Evolutionary conservation across 2,888 invertebrate species (phyloP), one percentile per base, ranked within the genome.

Genomic region (Mactromeris polynyma): DNA sequence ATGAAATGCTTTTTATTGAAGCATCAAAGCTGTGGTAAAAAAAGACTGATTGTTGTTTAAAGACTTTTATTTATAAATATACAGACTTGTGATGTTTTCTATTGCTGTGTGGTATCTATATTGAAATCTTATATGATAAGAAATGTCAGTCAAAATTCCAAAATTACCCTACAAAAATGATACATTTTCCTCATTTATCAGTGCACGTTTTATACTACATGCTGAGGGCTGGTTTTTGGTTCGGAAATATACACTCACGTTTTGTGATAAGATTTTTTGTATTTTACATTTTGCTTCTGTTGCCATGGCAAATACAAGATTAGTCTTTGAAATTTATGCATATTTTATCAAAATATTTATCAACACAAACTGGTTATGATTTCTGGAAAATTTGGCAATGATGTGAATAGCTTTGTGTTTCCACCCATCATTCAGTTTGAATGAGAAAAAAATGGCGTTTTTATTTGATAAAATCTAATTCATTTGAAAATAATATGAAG

Each of bases 251-350:
- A 90, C 84, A 85, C 90, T 86, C 79, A 64, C 46, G 73, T 82
- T 40, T 36, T 31, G 36, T 84, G 91, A 92, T 92, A 92, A 90
- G 90, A 36, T 51, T 81, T 64, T 89, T 89, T 85, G 89, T 87
- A 87, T 87, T 87, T 90, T 85, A 81, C 81, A 81, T 87, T 88
- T 84, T 85, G 73, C 83, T 83, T 78, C 83, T 79, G 89, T 91
- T 87, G 51, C 91, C 87, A 91, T 91, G 87, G 91, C 36, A 85
- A 91, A 40, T 83, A 83, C 87, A 83, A 83, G 91, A 91, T 89
- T 89, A 88, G 64, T 86, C 87, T 89, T 91, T 91, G 91, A 91
- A 91, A 85, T 91, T 91, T 89, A 89, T 88, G 85, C 89, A 86
- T 46, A 81, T 89, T 88, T 89, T 91, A 91, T 91, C 91, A 85